Conservation (phyloP, 2,797 vertebrate genomes). For the Hemitrygon akajei region DNA sequence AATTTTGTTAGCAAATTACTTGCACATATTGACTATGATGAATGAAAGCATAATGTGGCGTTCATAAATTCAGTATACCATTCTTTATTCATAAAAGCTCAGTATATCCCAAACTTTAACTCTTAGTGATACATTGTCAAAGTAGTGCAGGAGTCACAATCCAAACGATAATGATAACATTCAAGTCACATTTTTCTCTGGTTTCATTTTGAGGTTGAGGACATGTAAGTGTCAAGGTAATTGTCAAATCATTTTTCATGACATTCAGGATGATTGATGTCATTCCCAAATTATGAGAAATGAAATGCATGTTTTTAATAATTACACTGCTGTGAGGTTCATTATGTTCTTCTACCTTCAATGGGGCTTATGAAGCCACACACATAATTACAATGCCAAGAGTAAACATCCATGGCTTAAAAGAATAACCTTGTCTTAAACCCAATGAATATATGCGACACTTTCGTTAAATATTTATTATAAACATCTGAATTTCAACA, state of each 20-base stretch:
- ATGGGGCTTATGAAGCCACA: background rate
- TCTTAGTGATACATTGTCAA: background rate
- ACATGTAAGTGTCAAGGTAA: conserved; percentile 25
- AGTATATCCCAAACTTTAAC: background rate
- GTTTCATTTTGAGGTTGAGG: conserved; percentile 6
- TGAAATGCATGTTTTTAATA: conserved; percentile 10
- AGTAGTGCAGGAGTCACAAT: background rate
- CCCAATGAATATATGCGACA: background rate
- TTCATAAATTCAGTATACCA: background rate
- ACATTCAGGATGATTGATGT: conserved; percentile 35
- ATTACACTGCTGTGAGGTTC: conserved; percentile 21
- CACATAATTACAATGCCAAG: background rate
- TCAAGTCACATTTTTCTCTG: background rate
- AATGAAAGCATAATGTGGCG: background rate
- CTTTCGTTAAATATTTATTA: background rate
- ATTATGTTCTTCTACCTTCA: background rate
- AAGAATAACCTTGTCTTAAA: background rate
- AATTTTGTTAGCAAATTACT: conserved; percentile 17
- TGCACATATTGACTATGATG: conserved; percentile 5
- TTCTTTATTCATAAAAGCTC: conserved; percentile 24
- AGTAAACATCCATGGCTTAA: background rate
- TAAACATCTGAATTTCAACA: background rate
- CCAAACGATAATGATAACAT: background rate
- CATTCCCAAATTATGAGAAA: conserved; percentile 29
- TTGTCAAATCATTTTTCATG: conserved; percentile 28